These are phyloP conservation scores for Phyllostomus hastatus DNA, from an alignment of 2,113 vertebrate species.

Conservation along the genomic window DNA sequence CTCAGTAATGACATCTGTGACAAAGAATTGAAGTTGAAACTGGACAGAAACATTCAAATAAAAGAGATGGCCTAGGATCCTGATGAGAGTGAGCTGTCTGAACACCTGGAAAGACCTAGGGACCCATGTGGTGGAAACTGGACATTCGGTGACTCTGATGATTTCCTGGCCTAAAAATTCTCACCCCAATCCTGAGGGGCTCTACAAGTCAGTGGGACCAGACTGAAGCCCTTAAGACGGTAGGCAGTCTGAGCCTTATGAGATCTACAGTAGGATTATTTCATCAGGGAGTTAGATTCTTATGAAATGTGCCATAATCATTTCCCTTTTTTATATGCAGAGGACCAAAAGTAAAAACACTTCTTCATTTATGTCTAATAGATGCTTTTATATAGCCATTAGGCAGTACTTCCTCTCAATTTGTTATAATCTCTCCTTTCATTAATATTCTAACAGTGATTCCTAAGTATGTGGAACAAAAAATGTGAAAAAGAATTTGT, in stretches of 20 bases:
- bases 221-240: not conserved
- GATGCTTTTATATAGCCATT: not conserved
- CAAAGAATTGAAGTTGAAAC: conserved; percentile 9
- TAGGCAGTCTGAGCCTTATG: not conserved
- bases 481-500: not conserved
- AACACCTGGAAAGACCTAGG: not conserved
- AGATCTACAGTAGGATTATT: not conserved
- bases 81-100: not conserved
- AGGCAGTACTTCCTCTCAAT: not conserved
- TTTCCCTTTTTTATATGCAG: conserved; percentile 3
- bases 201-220: not conserved
- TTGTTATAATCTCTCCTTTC: not conserved
- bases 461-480: not conserved
- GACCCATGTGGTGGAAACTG: not conserved
- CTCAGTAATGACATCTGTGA: not conserved
- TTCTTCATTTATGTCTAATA: not conserved
- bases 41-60: not conserved
- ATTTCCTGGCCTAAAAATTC: not conserved
- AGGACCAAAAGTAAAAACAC: not conserved
- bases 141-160: not conserved
- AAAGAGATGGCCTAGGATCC: not conserved
- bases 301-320: not conserved
- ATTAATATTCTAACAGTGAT: conserved; percentile 29
- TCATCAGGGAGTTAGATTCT: not conserved
- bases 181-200: not conserved